Conservation (phyloP, 1,140 invertebrate species). For the Brevipalpus yothersi region DNA sequence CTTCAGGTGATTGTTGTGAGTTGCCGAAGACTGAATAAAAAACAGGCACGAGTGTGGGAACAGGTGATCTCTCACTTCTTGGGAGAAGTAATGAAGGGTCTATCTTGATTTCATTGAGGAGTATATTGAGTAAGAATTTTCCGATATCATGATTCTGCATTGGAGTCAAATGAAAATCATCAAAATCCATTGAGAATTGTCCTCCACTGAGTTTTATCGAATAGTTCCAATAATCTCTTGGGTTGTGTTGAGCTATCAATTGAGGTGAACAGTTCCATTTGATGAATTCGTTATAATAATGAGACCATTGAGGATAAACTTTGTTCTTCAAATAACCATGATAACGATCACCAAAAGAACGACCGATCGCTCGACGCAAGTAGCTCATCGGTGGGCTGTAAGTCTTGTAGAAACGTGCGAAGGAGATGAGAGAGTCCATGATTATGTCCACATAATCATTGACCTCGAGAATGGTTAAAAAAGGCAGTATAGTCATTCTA, state of each 20-base stretch:
- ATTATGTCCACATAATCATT: constrained; percentile 21
- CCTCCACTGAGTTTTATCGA: constrained; percentile 27
- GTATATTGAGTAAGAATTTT: constrained; percentile 60
- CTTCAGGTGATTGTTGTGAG: constrained; percentile 19
- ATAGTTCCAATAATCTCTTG: constrained; percentile 43
- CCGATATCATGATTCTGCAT: constrained; percentile 35
- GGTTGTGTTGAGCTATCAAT: constrained; percentile 25
- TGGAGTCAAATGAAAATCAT: constrained; percentile 30
- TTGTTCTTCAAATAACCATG: constrained; percentile 35
- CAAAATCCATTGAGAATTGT: constrained; percentile 22
- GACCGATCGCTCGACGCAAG: constrained; percentile 39
- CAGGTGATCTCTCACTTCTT: constrained; percentile 19
- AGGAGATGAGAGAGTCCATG: constrained; percentile 34
- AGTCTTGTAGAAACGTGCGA: constrained; percentile 45
- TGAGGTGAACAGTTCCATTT: constrained; percentile 32
- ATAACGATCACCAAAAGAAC: constrained; percentile 30
- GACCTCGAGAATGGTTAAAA: constrained; percentile 35
- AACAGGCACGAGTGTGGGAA: constrained; percentile 34
- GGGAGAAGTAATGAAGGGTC: constrained; percentile 36
- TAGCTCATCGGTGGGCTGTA: constrained; percentile 40
- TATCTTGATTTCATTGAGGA: constrained; percentile 58
- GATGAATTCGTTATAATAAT: constrained; percentile 40
- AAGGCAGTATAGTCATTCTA: constrained; percentile 40
- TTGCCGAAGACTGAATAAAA: constrained; percentile 53
- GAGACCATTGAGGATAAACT: constrained; percentile 35